A percentile compares a stretch with the other conserved stretches of the same genome.
phyloP scores from a whole-genome alignment of 2,797 vertebrate genomes.

The Odontamblyopus rebecca region DNA sequence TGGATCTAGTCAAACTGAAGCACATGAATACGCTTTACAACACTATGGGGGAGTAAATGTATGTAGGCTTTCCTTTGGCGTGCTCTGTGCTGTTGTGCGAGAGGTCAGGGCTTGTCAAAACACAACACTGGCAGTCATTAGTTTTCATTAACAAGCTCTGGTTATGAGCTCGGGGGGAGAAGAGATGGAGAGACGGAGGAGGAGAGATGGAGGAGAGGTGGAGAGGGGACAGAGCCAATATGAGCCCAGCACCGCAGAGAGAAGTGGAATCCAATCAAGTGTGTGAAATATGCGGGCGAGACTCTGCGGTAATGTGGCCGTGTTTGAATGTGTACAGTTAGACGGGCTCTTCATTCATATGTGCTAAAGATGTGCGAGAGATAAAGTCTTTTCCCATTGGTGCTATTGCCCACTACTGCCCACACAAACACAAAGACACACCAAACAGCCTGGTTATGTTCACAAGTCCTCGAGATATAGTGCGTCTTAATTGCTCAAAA shows the following conservation, averaged over 20 bases:
- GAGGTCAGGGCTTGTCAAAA: conserved; percentile 62
- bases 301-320: conserved; percentile 52
- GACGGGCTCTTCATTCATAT: conserved; percentile 21
- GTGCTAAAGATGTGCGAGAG: not conserved
- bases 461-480: too few species aligned
- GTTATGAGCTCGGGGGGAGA: not conserved
- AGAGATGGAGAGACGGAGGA: not conserved
- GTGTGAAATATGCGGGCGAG: conserved; percentile 38
- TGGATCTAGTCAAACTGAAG: too few species aligned
- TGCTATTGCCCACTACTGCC: not conserved
- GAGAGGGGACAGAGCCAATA: conserved; percentile 36
- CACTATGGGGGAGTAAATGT: conserved; percentile 11
- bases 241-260: conserved; percentile 45
- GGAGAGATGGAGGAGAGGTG: conserved; percentile 14
- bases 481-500: too few species aligned
- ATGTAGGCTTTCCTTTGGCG: conserved; percentile 23
- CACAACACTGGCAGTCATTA: conserved; percentile 50
- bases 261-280: conserved; percentile 38
- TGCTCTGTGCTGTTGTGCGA: conserved; percentile 39
- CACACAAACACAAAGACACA: not conserved
- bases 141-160: conserved; percentile 64
- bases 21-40: not conserved
- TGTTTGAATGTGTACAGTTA: conserved; percentile 4
- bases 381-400: not conserved
- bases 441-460: not conserved